Evolutionary conservation across 1,140 invertebrate genomes (phyloP).

Genomic region (Diprion similis): DNA sequence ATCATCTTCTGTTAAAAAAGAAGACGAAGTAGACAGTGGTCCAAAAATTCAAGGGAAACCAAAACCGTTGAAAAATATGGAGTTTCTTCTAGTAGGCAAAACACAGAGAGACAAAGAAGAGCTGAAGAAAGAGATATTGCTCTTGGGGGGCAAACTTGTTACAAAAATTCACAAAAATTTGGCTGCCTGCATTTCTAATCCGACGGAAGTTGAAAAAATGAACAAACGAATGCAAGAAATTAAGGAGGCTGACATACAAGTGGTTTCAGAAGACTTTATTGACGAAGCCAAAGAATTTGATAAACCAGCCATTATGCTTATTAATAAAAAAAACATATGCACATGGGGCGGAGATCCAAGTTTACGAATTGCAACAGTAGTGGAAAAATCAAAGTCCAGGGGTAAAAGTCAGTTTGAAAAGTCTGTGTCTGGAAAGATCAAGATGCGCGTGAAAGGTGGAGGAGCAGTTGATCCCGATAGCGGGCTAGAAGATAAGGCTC

Average conservation of each 20-base stretch:
- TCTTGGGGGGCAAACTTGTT: slow-evolving; percentile 78
- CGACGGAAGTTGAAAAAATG: slow-evolving; percentile 75
- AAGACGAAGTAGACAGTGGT: slow-evolving; percentile 64
- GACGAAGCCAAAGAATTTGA: slow-evolving; percentile 69
- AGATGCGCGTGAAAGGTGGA: slow-evolving; percentile 85
- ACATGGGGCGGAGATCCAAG: slow-evolving; percentile 81
- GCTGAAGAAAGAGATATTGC: slow-evolving; percentile 73
- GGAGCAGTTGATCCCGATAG: slow-evolving; percentile 91
- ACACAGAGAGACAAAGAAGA: slow-evolving; percentile 66
- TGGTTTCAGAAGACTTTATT: slow-evolving; percentile 81
- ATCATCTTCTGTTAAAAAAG: slow-evolving; percentile 61
- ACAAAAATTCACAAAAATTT: slow-evolving; percentile 71
- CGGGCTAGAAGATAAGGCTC: slow-evolving; percentile 78
- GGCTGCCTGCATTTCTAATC: slow-evolving; percentile 79
- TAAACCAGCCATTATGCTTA: slow-evolving; percentile 66
- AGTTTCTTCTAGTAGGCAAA: slow-evolving; percentile 78
- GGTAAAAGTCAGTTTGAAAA: slow-evolving; percentile 73
- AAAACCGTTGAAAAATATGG: slow-evolving; percentile 79
- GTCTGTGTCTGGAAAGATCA: slow-evolving; percentile 71
- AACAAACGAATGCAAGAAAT: slow-evolving; percentile 72
- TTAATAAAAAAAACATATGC: slow-evolving; percentile 78
- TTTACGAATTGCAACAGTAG: slow-evolving; percentile 65
- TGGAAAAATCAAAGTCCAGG: slow-evolving; percentile 65
- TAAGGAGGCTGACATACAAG: slow-evolving; percentile 75
- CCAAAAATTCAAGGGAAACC: slow-evolving; percentile 66